Evolutionary conservation across 2,113 vertebrate species (phyloP).

Genomic region (Salvelinus namaycush): DNA sequence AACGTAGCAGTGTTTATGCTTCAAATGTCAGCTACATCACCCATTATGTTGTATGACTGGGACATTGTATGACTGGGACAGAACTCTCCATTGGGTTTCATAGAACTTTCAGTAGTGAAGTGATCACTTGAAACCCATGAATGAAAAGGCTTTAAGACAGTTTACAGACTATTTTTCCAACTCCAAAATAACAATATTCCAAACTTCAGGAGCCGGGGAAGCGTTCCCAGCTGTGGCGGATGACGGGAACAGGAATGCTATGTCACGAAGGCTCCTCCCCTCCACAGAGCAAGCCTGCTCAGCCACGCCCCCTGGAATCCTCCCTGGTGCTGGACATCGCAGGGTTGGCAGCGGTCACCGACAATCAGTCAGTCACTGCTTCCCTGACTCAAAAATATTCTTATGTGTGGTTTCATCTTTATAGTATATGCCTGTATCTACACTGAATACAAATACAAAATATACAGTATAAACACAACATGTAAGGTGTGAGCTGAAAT

Average conservation of each 20-base stretch:
- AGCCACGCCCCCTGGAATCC: slow-evolving; percentile 79
- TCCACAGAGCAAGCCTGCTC: slow-evolving; percentile 85
- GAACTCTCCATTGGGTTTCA: too few relatives aligned
- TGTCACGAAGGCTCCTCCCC: slow-evolving; percentile 96
- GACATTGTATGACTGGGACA: too few relatives aligned
- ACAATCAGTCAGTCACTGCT: slow-evolving; percentile 82
- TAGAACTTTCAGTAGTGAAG: too few relatives aligned
- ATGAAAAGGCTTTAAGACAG: neutral
- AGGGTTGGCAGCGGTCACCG: slow-evolving; percentile 91
- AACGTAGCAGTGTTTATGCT: neutral
- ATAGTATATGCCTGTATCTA: too few relatives aligned
- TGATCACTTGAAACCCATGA: neutral
- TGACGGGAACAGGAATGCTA: slow-evolving; percentile 86
- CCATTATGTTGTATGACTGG: too few relatives aligned
- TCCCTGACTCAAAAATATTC: neutral
- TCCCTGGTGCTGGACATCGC: slow-evolving; percentile 92
- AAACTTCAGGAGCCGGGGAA: slow-evolving; percentile 89
- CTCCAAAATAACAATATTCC: neutral
- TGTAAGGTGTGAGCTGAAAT: too few relatives aligned
- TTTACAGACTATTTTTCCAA: neutral
- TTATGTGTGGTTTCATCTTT: neutral
- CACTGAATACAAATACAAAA: too few relatives aligned
- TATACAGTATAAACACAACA: too few relatives aligned
- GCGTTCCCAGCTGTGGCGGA: slow-evolving; percentile 95
- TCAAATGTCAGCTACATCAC: too few relatives aligned